Base-by-base conservation (phyloP, 1,140 invertebrate genomes). In the Ladona fulva region DNA sequence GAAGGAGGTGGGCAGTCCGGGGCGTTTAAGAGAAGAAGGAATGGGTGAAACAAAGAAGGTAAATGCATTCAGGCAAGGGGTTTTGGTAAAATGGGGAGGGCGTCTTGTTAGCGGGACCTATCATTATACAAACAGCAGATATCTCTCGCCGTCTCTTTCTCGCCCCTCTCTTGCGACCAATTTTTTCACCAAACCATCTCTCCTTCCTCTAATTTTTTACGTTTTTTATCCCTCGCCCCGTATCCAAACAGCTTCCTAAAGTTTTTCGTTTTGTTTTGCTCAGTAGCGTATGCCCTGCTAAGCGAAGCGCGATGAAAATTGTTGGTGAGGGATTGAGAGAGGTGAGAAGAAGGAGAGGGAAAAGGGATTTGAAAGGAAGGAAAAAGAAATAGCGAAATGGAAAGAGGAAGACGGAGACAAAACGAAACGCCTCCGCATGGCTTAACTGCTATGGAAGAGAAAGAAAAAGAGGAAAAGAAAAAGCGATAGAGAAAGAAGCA, bases 291-390 rank as follows among this genome's bases (percentile, higher is more conserved):
- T 66, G 52, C 52, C n/a, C 52, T 22, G 52, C 52, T 22, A 66
- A 66, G 52, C 52, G 52, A 66, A 66, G 52, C 44, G 44, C 52
- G 52, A 66, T 66, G 52, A 12, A 66, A 66, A 66, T 66, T 66
- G 52, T 12, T 12, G 12, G 52, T 19, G 44, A 52, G 44, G 19
- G 3, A 66, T 66, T 66, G 52, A 66, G 52, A 66, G 44, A 52
- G 44, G 44, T 10, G 44, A 52, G 44, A 19, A 12, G 52, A 19
- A 66, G 44, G 52, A 66, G 52, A 19, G 52, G 3, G 52, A 66
- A 16, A 22, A 6, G 16, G 52, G 44, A 52, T 10, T 11, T 19
- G 44, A 52, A 19, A 11, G 44, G 44, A 52, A 10, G 44, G 44
- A 52, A 19, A 52, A 19, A 52, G 44, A n/a, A n/a, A n/a, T n/a